Conservation (phyloP, 2,888 invertebrate species). For the Calephelis perditalis region DNA sequence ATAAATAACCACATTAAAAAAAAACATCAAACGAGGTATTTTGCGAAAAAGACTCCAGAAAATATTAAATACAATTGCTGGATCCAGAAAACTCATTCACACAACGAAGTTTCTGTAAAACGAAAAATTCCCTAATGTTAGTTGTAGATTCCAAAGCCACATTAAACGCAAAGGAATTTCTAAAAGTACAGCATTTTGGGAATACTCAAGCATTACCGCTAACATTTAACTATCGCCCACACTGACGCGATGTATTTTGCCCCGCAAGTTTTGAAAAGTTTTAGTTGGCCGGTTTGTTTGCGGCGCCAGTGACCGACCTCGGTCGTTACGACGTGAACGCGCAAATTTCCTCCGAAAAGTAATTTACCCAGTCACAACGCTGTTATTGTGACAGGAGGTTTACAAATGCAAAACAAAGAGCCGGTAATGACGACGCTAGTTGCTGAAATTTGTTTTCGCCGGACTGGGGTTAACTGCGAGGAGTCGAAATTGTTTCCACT, state of each 20-base stretch:
- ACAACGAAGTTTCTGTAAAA: neutral
- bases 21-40: too few species aligned
- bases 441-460: constrained; percentile 37
- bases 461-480: constrained; percentile 27
- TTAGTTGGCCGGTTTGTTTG: constrained; percentile 62
- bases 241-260: constrained; percentile 41
- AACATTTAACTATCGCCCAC: constrained; percentile 37
- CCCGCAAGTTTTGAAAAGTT: constrained; percentile 55
- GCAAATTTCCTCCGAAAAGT: constrained; percentile 58
- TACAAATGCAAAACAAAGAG: constrained; percentile 62
- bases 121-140: neutral
- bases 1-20: too few species aligned
- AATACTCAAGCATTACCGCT: constrained; percentile 23
- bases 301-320: constrained; percentile 38
- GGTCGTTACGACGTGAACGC: constrained; percentile 62
- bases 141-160: neutral
- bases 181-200: constrained; percentile 12
- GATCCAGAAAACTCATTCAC: neutral
- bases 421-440: constrained; percentile 55
- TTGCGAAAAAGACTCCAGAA: too few species aligned
- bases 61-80: too few species aligned
- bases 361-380: constrained; percentile 63
- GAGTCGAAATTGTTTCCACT: constrained; percentile 21
- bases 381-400: constrained; percentile 40
- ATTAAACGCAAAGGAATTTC: neutral